Base-by-base conservation (phyloP, 2,888 invertebrate species). In the Didymodactylos carnosus region DNA sequence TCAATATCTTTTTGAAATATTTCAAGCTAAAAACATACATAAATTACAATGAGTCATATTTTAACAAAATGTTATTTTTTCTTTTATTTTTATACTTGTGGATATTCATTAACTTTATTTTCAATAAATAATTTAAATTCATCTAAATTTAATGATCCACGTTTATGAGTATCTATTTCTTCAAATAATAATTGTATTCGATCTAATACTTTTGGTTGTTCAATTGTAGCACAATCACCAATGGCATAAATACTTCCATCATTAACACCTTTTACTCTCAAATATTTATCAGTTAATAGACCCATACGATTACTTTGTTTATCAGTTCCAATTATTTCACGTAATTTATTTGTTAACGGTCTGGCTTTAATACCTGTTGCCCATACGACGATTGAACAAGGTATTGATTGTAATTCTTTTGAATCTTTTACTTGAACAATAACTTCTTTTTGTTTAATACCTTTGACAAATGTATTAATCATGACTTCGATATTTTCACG, bases 351-450 rank as follows among this genome's bases (percentile, higher is more conserved):
- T 35, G 62, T 62, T 35, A 62, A 35, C 35, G 62, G 35, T 62
- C 62, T 29, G 5, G 62, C 83, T 27, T 83, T 80, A 72, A 84
- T 78, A 0, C 84, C 84, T 5, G 84, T 82, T 76, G 83, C 83
- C 84, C 84, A 84, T 10, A 84, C 83, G 35, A 83, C 82, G 53
- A 84, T 77, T n/a, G 83, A 83, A 79, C 83, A 83, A 0, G 81
- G 81, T 23, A 84, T 0, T 14, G 62, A 62, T 62, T 19, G 29
- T 1, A 19, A 14, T 62, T 62, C 62, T 4, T 29, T 14, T 3
- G 62, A 62, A 35, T 11, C 62, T 62, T 62, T 62, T 6, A n/a
- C 29, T 62, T 62, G 62, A 35, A 62, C 11, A 62, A 62, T 13
- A 62, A 62, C 62, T 35, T 62, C 62, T 8, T n/a, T 29, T 62